phyloP scores from a whole-genome alignment of 2,113 vertebrate species.

The Pterocles orientalis region DNA sequence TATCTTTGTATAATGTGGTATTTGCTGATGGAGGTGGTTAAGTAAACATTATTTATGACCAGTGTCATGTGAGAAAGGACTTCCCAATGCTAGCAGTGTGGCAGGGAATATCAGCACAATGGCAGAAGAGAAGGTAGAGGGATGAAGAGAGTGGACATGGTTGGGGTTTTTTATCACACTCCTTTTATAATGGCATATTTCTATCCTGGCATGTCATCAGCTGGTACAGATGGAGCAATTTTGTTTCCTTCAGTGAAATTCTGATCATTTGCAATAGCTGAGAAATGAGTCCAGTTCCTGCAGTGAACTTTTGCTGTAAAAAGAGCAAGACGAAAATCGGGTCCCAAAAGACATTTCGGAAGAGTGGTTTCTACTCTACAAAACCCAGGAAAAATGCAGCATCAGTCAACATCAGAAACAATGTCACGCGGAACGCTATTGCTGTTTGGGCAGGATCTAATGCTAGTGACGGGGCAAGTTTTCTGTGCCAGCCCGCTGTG shows the following conservation, averaged over 20 bases:
- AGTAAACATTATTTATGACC: neutral
- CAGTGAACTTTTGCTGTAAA: neutral
- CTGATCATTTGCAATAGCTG: neutral
- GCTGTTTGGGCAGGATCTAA: neutral
- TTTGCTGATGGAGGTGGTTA: neutral
- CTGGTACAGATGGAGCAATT: neutral
- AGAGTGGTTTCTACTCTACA: neutral
- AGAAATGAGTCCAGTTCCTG: neutral
- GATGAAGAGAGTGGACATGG: neutral
- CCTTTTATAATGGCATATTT: neutral
- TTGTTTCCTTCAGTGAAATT: neutral
- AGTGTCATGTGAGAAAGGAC: neutral
- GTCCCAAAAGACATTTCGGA: neutral
- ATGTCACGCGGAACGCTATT: neutral
- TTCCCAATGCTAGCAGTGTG: neutral
- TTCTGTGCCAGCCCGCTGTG: neutral
- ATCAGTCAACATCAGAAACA: neutral
- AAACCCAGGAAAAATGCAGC: neutral
- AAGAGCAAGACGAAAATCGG: neutral
- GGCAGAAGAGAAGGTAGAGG: neutral
- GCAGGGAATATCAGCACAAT: neutral
- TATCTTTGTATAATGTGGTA: neutral
- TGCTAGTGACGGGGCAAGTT: accelerated
- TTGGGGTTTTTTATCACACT: neutral
- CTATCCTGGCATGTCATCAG: neutral